Base-by-base conservation (phyloP, 2,888 invertebrate species). In the Pristionchus entomophagus region DNA sequence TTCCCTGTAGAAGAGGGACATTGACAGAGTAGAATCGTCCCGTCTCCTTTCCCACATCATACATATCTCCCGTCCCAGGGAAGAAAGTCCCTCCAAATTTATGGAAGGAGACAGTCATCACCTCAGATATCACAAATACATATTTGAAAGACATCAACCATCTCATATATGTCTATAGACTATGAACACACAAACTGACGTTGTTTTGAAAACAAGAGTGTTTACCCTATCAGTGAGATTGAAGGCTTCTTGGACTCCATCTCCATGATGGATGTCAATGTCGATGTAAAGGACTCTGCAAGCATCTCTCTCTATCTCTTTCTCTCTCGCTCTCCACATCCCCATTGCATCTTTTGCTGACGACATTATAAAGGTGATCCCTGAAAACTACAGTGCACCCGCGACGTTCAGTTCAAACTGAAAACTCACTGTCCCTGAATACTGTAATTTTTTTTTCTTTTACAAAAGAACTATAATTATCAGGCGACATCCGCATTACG, bases 81-180 rank as follows among this genome's bases (percentile, higher is more conserved):
- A 99, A 99, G 94, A 98, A 99, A 93, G 96, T 97, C 93, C 97
- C 97, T 2, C 99, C 99, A 83, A 88, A 90, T 56, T 99, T 99
- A 94, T 99, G 99, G 94, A 99, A 99, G 77, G 98, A 98, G 0
- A 99, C 98, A 0, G 99, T 99, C 99, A 99, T 99, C 0, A 99
- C 99, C 87, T 99, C 95, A 29, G 29, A n/a, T 6, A 62, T n/a
- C 62, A 62, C 6, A 19, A 62, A 19, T 6, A 26, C 10, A 62
- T 12, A 10, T 12, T 62, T 6, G 29, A 62, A 19, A 26, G n/a
- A n/a, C n/a, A n/a, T n/a, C n/a, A n/a, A n/a, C n/a, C n/a, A n/a
- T n/a, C n/a, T n/a, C n/a, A n/a, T n/a, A n/a, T n/a, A n/a, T n/a
- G n/a, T n/a, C n/a, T n/a, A n/a, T n/a, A n/a, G n/a, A 73, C 35